Base-by-base conservation (phyloP, 2,797 vertebrate species). In the Danio albolineatus region DNA sequence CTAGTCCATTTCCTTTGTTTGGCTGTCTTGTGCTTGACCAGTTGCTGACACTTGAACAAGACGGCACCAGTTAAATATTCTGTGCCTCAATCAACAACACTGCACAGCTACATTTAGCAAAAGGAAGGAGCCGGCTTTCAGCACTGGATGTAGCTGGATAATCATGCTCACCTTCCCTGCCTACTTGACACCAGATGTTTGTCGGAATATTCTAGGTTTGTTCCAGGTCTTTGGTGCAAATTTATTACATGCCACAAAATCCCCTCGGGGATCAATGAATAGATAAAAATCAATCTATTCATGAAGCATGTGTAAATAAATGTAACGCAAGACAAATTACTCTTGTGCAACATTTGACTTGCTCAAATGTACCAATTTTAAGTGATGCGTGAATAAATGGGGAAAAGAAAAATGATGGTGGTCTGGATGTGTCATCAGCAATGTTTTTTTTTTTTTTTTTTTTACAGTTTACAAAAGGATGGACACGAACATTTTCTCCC, bases 401-500 rank as follows among this genome's bases (percentile, higher is more conserved):
- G 9, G 1, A 6, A 7, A 46, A 10, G 0, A 7, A 59, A 60
- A 10, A 36, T 19, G 6, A 57, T 21, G 19, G 28, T 12, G 5
- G 7, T 64, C 5, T 43, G 14, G 16, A 49, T 61, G 41, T 41
- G 13, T 48, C 73, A 72, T 84, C 17, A n/a, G 5, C n/a, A 39
- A 21, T 85, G 73, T 56, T 28, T 28, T 3, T 57, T 71, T 70
- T 61, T 54, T 85, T 73, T 56, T n/a, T n/a, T n/a, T 57, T 67
- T 70, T 61, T 54, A 44, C 28, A 62, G 36, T 48, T 28, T 38
- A n/a, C n/a, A n/a, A n/a, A n/a, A n/a, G n/a, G 53, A 71, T 44
- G 14, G 13, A 83, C 71, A 80, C 54, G 66, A 74, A 54, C 77
- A 79, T 69, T 74, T 76, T 84, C 85, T 82, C 83, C 69, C 64